Evolutionary conservation across 2,888 invertebrate species (phyloP), one percentile per base, ranked within the genome.

Genomic region (Osedax frankpressi): DNA sequence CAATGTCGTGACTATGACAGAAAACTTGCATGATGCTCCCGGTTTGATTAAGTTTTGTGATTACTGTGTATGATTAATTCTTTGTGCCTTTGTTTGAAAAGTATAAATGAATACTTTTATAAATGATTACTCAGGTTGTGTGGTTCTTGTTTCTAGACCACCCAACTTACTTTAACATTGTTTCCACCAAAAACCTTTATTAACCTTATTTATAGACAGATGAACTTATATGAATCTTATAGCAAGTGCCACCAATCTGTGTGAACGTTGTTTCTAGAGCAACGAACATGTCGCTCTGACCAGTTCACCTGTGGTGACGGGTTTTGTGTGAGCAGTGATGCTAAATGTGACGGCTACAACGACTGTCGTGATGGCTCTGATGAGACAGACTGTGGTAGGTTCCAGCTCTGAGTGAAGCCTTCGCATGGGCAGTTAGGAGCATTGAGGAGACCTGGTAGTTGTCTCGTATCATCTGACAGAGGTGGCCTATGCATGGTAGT

Each of bases 351-450:
- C 84, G 93, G 93, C 82, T 94, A 93, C 82, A 93, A 94, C 81
- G 96, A 97, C 83, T 98, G 97, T 82, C 91, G 93, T 0, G 96
- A 96, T 82, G 93, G 94, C 24, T 92, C 92, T 3, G 98, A 98
- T 81, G 97, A 98, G 86, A 3, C 28, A 24, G 92, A 92, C 0
- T 92, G 92, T 62, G 76, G 82, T 82, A 79, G 76, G 72, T 25
- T 26, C 11, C n/a, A 19, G 65, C 0, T 1, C 24, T n/a, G 65
- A 14, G 11, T 65, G 65, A 65, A n/a, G 65, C 62, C 62, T 62
- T 62, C 62, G 65, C 65, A 65, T 65, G 65, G 65, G 24, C n/a
- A 65, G 24, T 65, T 65, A 1, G 24, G 14, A n/a, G 65, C 65
- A n/a, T 65, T 24, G 24, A 62, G 62, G 62, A 65, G 65, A 11